Percentiles rank a stretch among this genome's conserved stretches.
These are phyloP conservation scores for Drosophila triauraria DNA, from an alignment of 1,140 invertebrate genomes.

Conservation along the genomic window DNA sequence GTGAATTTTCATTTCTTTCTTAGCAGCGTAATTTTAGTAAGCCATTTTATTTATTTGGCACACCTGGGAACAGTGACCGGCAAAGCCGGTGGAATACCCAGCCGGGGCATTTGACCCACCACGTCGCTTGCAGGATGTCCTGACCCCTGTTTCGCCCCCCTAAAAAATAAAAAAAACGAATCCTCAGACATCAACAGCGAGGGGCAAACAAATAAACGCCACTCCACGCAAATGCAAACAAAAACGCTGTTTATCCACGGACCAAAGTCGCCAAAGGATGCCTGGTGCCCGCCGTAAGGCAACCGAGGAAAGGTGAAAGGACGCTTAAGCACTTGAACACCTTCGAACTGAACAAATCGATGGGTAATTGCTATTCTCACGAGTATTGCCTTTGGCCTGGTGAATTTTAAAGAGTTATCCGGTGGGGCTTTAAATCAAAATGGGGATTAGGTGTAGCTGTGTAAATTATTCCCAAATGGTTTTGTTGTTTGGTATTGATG, in stretches of 20 bases:
- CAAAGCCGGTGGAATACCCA: conserved; percentile 22
- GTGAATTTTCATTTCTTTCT: conserved; percentile 64
- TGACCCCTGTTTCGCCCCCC: neutral
- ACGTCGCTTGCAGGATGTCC: conserved; percentile 20
- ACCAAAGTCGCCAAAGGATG: conserved; percentile 25
- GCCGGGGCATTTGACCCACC: conserved; percentile 52
- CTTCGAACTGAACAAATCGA: conserved; percentile 48
- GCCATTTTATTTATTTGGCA: conserved; percentile 56
- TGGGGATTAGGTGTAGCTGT: neutral
- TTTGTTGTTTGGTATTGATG: neutral
- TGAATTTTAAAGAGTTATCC: conserved; percentile 19
- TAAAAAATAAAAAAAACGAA: conserved; percentile 7
- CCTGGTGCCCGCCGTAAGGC: neutral
- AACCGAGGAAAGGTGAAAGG: conserved; percentile 59
- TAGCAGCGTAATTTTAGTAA: conserved; percentile 52
- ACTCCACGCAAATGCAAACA: conserved; percentile 59
- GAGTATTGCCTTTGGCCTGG: neutral
- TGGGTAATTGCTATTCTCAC: conserved; percentile 29
- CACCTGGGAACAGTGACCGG: conserved; percentile 60
- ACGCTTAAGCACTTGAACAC: conserved; percentile 48
- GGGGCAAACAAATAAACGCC: conserved; percentile 43
- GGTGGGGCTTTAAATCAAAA: conserved; percentile 3
- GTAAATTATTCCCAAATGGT: neutral
- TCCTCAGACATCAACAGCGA: conserved; percentile 31
- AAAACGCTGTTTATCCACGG: conserved; percentile 48